Evolutionary conservation across 2,797 vertebrate genomes (phyloP).

Genomic region (Hirundo rustica): DNA sequence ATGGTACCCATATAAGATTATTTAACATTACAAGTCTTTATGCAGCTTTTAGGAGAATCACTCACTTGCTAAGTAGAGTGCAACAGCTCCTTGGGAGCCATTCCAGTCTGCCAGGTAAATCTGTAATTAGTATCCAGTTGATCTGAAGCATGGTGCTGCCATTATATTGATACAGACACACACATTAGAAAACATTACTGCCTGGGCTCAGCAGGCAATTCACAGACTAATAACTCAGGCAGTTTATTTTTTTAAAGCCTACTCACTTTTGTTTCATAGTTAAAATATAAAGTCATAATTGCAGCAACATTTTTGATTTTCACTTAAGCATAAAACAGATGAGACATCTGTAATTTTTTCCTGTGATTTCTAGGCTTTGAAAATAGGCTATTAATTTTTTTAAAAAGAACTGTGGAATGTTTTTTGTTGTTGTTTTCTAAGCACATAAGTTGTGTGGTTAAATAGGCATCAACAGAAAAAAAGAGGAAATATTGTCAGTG

Average conservation of each 20-base stretch:
- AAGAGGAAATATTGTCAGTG: not conserved
- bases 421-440: not conserved
- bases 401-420: not conserved
- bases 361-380: not conserved
- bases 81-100: slow-evolving; percentile 38
- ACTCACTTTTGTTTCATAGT: not conserved
- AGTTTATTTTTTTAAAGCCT: not conserved
- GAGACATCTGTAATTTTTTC: not conserved
- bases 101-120: slow-evolving; percentile 50
- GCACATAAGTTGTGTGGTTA: not conserved
- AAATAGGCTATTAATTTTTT: not conserved
- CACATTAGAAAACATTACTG: slow-evolving; percentile 16
- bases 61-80: slow-evolving; percentile 25
- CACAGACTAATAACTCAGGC: not conserved
- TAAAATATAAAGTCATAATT: slow-evolving; percentile 9
- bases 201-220: slow-evolving; percentile 29
- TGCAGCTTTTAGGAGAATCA: slow-evolving; percentile 14
- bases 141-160: slow-evolving; percentile 30
- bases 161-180: slow-evolving; percentile 21
- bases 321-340: not conserved
- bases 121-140: slow-evolving; percentile 60
- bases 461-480: not conserved
- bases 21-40: not conserved
- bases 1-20: not conserved
- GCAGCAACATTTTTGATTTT: slow-evolving; percentile 10